Evolutionary conservation across 64 coral and sea anemone species (phyloP), one percentile per base, ranked within the genome.

Genomic region (Porites australiensis): DNA sequence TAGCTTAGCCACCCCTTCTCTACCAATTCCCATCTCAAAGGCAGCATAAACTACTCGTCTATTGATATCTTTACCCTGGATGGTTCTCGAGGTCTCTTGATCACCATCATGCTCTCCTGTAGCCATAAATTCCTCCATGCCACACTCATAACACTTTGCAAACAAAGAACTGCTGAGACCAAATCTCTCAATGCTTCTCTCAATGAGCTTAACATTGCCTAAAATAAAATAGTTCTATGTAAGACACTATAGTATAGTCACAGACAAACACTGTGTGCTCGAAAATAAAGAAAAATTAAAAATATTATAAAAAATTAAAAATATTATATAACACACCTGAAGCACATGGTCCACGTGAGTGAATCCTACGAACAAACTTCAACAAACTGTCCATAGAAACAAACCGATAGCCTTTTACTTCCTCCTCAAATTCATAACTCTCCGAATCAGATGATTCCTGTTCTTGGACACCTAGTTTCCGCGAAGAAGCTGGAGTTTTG

Each of bases 41-140:
- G n/a, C n/a, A 15, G 74, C 88, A 80, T 79, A 64, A 52, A 90
- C 58, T 9, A 79, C 13, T 63, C 91, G 6, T 13, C 72, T 61
- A 51, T 87, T 93, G 4, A 93, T 55, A 43, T 93, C 82, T 93
- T 87, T 93, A 3, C 82, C 73, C 27, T 93, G 81, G n/a, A 67
- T 54, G 8, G 91, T 87, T 64, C 43, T 87, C 57, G 82, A 82
- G n/a, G n/a, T 21, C 16, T 45, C 13, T 14, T 74, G 44, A 15
- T 67, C 54, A 48, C 66, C 54, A 86, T 16, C 37, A 78, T 92
- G 90, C 52, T 92, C 68, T 27, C 82, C 90, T 48, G 82, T 92
- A 76, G 80, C 82, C 16, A 87, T 19, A 4, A 93, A 77, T 61
- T 75, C 80, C 19, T 52, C 0, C 79, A 92, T 92, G 1, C 48